phyloP scores from a whole-genome alignment of 1,140 invertebrate species.

The Argopecten irradians region DNA sequence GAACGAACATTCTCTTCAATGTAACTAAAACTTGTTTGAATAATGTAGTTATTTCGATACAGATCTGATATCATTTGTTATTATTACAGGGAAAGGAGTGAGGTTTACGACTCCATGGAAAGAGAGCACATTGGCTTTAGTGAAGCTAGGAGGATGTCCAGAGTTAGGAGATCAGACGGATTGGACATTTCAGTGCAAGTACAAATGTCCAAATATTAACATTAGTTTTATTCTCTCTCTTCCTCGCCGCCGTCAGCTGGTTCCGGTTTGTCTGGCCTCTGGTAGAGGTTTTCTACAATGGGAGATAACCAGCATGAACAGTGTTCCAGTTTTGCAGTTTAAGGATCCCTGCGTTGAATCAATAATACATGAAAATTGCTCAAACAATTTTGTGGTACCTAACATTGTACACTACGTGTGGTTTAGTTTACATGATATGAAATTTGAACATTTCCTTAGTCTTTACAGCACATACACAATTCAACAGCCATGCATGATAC shows the following conservation, averaged over 20 bases:
- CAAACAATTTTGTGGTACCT: conserved; percentile 44
- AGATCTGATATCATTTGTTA: too few relatives aligned
- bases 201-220: neutral
- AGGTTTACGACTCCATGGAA: neutral
- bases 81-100: neutral
- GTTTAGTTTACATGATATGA: conserved; percentile 42
- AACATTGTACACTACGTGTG: conserved; percentile 58
- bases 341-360: neutral
- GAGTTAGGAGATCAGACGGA: neutral
- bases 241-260: neutral
- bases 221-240: neutral
- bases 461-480: conserved; percentile 48
- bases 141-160: neutral
- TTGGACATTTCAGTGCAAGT: neutral
- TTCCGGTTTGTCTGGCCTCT: neutral
- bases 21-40: too few relatives aligned
- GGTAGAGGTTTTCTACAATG: neutral
- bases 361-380: neutral
- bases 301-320: conserved; percentile 4
- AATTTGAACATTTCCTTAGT: conserved; percentile 50
- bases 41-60: too few relatives aligned
- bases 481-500: conserved; percentile 50
- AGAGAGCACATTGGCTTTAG: neutral
- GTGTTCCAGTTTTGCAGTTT: neutral
- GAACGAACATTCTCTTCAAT: too few relatives aligned